phyloP scores from a whole-genome alignment of 2,113 vertebrate species.

The Erinaceus europaeus region DNA sequence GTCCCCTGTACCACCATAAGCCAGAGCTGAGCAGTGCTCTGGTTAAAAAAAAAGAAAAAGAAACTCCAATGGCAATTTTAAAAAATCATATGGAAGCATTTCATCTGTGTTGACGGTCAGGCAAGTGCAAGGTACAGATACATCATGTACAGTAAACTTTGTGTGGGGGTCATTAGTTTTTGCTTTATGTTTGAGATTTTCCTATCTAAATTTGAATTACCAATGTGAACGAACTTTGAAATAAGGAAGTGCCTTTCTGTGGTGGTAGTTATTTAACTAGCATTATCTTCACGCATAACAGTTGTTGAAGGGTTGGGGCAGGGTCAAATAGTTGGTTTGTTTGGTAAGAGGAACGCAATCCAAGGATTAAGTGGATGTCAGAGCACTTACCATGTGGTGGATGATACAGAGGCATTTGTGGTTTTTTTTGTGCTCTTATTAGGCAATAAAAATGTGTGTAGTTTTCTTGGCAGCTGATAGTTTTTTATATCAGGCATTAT shows the following conservation, averaged over 20 bases:
- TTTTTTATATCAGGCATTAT: slow-evolving; percentile 2
- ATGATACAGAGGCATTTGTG: background rate
- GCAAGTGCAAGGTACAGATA: slow-evolving; percentile 18
- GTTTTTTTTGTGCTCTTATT: slow-evolving; percentile 20
- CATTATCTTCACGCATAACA: background rate
- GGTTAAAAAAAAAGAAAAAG: too few species aligned
- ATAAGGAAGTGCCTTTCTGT: slow-evolving; percentile 38
- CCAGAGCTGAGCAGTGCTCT: too few species aligned
- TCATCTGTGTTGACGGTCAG: slow-evolving; percentile 17
- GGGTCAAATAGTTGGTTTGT: background rate
- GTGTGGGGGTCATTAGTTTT: slow-evolving; percentile 32
- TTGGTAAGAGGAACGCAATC: background rate
- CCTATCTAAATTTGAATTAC: slow-evolving; percentile 7
- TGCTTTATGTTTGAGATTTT: slow-evolving; percentile 22
- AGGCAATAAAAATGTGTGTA: slow-evolving; percentile 19
- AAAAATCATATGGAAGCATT: background rate
- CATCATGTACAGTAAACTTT: slow-evolving; percentile 7
- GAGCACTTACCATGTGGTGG: background rate
- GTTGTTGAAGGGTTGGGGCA: slow-evolving; percentile 25
- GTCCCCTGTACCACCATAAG: too few species aligned
- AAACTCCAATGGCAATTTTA: too few species aligned
- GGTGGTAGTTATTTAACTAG: background rate
- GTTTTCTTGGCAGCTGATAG: slow-evolving; percentile 24
- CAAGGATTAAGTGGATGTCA: background rate
- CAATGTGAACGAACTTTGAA: slow-evolving; percentile 19